Evolutionary conservation across 1,140 invertebrate genomes (phyloP).

Genomic region (Pararge aegeria): DNA sequence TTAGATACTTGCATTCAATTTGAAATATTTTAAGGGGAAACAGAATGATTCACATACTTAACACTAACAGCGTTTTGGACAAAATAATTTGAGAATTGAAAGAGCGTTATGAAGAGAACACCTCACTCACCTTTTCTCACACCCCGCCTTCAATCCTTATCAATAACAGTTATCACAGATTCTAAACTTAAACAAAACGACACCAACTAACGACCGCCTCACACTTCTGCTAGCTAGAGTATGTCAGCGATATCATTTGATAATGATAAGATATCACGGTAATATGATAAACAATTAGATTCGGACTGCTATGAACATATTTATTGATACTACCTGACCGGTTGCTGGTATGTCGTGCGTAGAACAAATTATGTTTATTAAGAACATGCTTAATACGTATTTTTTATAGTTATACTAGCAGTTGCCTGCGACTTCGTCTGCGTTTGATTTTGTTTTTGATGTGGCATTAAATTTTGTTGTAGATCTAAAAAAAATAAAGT

Average conservation of each 20-base stretch:
- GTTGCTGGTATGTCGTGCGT: background rate
- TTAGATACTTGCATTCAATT: too few species aligned
- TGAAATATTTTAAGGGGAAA: too few species aligned
- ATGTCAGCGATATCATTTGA: constrained; percentile 41
- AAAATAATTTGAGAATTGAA: too few species aligned
- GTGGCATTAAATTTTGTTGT: too few species aligned
- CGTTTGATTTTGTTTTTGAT: too few species aligned
- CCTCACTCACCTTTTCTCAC: constrained; percentile 14
- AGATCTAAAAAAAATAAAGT: too few species aligned
- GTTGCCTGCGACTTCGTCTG: too few species aligned
- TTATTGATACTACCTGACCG: constrained; percentile 6
- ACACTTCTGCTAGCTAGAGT: constrained; percentile 31
- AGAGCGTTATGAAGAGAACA: too few species aligned
- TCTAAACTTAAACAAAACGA: constrained; percentile 25
- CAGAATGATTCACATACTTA: too few species aligned
- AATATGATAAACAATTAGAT: constrained; percentile 41
- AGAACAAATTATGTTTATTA: background rate
- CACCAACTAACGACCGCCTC: constrained; percentile 27
- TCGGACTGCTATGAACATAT: constrained; percentile 11
- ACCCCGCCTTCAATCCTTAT: constrained; percentile 10
- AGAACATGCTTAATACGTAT: too few species aligned
- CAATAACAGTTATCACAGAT: constrained; percentile 14
- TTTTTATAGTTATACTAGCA: too few species aligned
- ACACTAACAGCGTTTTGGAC: too few species aligned
- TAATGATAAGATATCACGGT: constrained; percentile 44